Conservation (phyloP, 2,797 vertebrate genomes). For the Australoheros facetus region DNA sequence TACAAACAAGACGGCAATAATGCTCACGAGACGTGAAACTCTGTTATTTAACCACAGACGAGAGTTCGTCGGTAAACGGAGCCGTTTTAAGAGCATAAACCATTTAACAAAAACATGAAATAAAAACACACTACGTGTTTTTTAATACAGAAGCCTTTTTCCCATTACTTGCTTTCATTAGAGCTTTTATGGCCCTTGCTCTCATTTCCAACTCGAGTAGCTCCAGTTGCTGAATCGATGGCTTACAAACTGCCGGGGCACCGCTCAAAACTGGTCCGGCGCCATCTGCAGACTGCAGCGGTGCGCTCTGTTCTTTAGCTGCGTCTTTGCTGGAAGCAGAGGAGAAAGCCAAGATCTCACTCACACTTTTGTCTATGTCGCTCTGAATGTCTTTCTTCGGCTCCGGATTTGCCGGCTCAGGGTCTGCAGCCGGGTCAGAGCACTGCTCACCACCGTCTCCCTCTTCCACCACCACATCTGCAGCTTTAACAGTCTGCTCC, state of each 20-base stretch:
- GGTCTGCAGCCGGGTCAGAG: background rate
- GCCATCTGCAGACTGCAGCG: background rate
- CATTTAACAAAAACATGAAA: background rate
- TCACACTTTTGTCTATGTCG: slow-evolving; percentile 96
- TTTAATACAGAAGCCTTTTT: slow-evolving; percentile 75
- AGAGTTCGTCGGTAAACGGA: background rate
- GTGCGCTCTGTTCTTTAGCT: slow-evolving; percentile 49
- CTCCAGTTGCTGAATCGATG: slow-evolving; percentile 94
- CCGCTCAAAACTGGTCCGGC: background rate
- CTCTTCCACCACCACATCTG: slow-evolving; percentile 60
- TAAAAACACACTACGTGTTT: slow-evolving; percentile 4
- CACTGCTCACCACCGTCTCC: background rate
- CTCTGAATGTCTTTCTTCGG: slow-evolving; percentile 86
- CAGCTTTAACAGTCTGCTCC: slow-evolving; percentile 76
- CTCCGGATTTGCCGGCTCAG: background rate
- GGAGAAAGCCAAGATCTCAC: slow-evolving; percentile 89
- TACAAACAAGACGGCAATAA: background rate
- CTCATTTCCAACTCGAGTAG: slow-evolving; percentile 98
- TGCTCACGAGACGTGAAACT: no score
- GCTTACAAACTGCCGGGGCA: slow-evolving; percentile 77
- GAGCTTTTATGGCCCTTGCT: slow-evolving; percentile 94
- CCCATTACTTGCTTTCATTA: slow-evolving; percentile 94
- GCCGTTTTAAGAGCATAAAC: background rate
- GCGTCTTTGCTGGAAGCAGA: slow-evolving; percentile 68
- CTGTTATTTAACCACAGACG: background rate